phyloP scores from a whole-genome alignment of 2,888 invertebrate species.

The Ditula angustiorana region DNA sequence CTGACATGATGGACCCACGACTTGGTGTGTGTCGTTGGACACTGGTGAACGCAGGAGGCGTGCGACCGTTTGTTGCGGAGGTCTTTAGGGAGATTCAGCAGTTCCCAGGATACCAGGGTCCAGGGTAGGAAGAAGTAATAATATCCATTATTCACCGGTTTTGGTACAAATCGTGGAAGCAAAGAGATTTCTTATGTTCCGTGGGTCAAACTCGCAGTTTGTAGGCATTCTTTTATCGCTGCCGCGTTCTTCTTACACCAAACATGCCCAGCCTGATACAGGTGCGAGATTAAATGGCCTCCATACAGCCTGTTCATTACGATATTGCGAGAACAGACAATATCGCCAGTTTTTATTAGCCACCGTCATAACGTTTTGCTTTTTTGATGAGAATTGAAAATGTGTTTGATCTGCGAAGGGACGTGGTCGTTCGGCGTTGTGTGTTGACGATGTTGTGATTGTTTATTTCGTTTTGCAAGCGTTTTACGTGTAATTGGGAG shows the following conservation, averaged over 20 bases:
- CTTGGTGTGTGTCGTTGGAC: too few species aligned
- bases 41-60: too few species aligned
- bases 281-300: constrained; percentile 84
- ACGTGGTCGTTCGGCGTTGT: too few species aligned
- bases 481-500: constrained; percentile 6
- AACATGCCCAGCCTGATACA: constrained; percentile 70
- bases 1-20: too few species aligned
- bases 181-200: too few species aligned
- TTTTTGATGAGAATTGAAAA: constrained; percentile 85
- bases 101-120: too few species aligned
- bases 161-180: too few species aligned
- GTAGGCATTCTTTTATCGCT: neutral
- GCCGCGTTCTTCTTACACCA: neutral
- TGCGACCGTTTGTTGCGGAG: too few species aligned
- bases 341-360: constrained; percentile 81
- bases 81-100: too few species aligned
- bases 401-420: constrained; percentile 71
- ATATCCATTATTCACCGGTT: too few species aligned
- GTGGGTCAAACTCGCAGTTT: too few species aligned
- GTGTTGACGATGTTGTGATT: constrained; percentile 40
- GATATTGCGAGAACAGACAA: constrained; percentile 80
- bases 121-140: too few species aligned
- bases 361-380: constrained; percentile 78
- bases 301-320: constrained; percentile 84
- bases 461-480: constrained; percentile 17